Base-by-base conservation (phyloP, 2,888 invertebrate species). In the Lordiphosa fenestrarum region DNA sequence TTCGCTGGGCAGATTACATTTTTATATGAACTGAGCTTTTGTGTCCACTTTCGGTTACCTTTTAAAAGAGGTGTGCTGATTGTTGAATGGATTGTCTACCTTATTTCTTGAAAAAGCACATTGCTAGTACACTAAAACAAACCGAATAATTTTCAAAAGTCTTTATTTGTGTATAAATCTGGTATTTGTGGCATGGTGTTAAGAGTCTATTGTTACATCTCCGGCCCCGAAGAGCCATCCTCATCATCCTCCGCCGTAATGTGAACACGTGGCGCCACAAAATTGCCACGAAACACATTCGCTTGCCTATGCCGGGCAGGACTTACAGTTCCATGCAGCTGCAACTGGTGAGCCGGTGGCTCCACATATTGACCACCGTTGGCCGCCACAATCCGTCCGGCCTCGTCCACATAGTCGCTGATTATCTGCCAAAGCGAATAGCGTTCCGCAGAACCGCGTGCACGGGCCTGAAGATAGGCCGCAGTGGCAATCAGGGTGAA, bases 241-340 rank as follows among this genome's bases (percentile, higher is more conserved):
- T 71, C 84, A 21, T 77, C 84, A 13, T 77, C 84, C 66, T 77
- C 84, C 3, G 77, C 77, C 13, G 77, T 77, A 4, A 77, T 77
- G 41, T 77, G 77, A 10, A 56, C 30, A 2, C 61, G 66, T 19
- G 82, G 78, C 23, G 57, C 47, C 51, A 60, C 57, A 40, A 44
- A 37, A n/a, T 42, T 55, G 15, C 30, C 30, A 30, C 30, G 30
- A 30, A 9, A 10, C 30, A 30, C 30, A 10, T 10, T 30, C 3
- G 10, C 9, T 10, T 30, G 30, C 1, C 10, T 30, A 30, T 9
- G 57, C n/a, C 13, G 62, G 36, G 6, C 51, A 19, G 55, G 60
- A 40, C 41, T 53, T 9, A 37, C n/a, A 4, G 40, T 10, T 30
- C 12, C 23, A 1, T 0, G 21, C 13, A 12, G 9, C 36, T 12